Base-by-base conservation (phyloP, 64 coral and sea anemone genomes). In the Platygyra sinensis region DNA sequence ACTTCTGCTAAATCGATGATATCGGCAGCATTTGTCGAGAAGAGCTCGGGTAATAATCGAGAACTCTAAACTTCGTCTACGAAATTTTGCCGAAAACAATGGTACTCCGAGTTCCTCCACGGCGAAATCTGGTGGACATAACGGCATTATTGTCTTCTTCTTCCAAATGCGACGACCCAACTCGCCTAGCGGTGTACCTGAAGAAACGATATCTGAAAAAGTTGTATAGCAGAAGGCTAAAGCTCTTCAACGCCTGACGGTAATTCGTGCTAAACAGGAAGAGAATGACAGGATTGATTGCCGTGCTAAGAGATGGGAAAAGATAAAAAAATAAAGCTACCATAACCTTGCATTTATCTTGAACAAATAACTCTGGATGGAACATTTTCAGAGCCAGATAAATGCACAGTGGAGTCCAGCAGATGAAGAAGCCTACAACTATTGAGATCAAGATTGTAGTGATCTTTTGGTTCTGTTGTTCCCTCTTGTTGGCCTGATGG, bases 371-470 rank as follows among this genome's bases (percentile, higher is more conserved):
- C 22, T 71, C 36, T 19, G 62, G 81, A 27, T 84, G 31, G 14
- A 84, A 50, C 22, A 84, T 65, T 84, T 84, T 84, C 7, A 84
- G 62, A 46, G 62, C 24, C 19, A 84, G 62, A 71, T 84, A 84
- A 29, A 84, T 39, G 14, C 81, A 84, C 1, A 84, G 81, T 69
- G 81, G 81, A 46, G 81, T 84, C 81, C 81, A 84, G 22, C 81
- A 84, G 22, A 84, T 31, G 20, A 84, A 84, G 33, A 84, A 84
- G 19, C 62, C 81, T 0, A 49, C 62, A 10, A 84, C 81, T 10
- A 84, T 84, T 0, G 62, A 42, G 4, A 84, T 39, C 16, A 65
- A 18, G 19, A 84, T 84, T 63, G 51, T 84, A 24, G 81, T 84
- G 33, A 84, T 84, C 29, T 84, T 84, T 11, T 71, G 62, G 11